These are phyloP conservation scores for Pseudomugil gertrudae DNA, from an alignment of 2,797 vertebrate genomes.

Conservation along the genomic window DNA sequence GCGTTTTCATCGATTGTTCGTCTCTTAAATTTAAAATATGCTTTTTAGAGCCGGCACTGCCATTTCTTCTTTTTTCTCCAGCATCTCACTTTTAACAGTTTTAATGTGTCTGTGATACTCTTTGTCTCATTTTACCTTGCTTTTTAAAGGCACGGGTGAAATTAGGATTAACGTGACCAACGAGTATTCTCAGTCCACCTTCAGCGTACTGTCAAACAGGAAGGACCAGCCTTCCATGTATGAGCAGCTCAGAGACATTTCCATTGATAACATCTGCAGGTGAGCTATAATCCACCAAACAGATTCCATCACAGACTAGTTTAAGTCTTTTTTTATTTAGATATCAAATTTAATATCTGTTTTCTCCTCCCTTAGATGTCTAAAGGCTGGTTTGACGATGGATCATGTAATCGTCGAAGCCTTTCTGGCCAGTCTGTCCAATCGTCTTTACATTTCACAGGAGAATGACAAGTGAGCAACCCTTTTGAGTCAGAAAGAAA, in stretches of 20 bases:
- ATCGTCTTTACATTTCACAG: constrained; percentile 96
- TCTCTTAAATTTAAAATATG: constrained; percentile 7
- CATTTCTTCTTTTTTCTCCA: not conserved
- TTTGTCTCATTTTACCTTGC: constrained; percentile 10
- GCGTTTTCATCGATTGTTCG: constrained; percentile 1
- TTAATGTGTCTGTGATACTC: not conserved
- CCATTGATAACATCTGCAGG: constrained; percentile 98
- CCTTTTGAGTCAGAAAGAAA: constrained; percentile 10
- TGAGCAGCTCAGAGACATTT: constrained; percentile 95
- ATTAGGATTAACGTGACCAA: constrained; percentile 96
- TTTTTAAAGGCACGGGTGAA: constrained; percentile 84
- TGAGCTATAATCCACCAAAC: constrained; percentile 57
- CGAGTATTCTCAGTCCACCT: constrained; percentile 90
- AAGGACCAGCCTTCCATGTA: constrained; percentile 96
- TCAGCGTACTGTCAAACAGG: constrained; percentile 86
- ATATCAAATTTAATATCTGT: not conserved
- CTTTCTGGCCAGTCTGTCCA: constrained; percentile 96
- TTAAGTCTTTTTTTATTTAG: not conserved
- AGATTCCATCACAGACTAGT: not conserved
- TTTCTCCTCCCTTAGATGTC: constrained; percentile 80
- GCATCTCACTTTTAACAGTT: not conserved
- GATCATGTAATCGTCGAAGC: constrained; percentile 95
- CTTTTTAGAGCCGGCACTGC: not conserved
- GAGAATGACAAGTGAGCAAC: constrained; percentile 93
- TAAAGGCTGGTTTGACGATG: constrained; percentile 92